Percentiles rank a stretch among this genome's conserved stretches.
phyloP scores from a whole-genome alignment of 1,140 invertebrate species.

The Gonioctena quinquepunctata region DNA sequence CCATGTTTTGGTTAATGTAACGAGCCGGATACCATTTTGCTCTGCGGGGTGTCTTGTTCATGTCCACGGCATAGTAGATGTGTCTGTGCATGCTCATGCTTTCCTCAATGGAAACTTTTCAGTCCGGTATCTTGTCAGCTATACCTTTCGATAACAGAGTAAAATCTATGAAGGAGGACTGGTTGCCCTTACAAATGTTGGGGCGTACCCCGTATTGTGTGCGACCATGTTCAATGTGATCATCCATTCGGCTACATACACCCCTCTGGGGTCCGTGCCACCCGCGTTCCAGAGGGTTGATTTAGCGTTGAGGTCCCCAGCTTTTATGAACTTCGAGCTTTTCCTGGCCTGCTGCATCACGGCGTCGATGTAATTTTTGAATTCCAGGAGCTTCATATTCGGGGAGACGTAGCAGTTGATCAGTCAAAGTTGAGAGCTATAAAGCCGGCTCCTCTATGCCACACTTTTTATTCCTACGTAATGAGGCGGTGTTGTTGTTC shows the following conservation, averaged over 20 bases:
- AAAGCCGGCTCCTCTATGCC: too few species aligned
- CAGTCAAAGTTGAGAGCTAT: too few species aligned
- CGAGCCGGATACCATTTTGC: background rate
- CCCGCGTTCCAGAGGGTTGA: background rate
- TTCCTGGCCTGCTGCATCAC: background rate
- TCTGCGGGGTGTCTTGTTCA: background rate
- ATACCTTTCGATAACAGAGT: background rate
- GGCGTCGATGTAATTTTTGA: background rate
- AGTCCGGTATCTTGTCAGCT: background rate
- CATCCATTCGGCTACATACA: background rate
- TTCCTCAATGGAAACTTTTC: background rate
- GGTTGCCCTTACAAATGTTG: background rate
- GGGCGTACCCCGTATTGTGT: background rate
- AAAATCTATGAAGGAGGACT: background rate
- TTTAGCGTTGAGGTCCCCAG: constrained; percentile 2
- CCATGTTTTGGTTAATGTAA: background rate
- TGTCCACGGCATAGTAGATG: background rate
- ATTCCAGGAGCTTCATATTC: background rate
- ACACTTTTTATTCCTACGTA: too few species aligned
- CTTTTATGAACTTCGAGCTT: background rate
- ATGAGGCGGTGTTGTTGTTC: too few species aligned
- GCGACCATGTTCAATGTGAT: background rate
- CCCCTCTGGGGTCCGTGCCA: background rate
- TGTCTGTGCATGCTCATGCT: background rate
- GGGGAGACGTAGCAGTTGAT: background rate